Evolutionary conservation across 2,113 vertebrate species (phyloP).

Genomic region (Scortum barcoo): DNA sequence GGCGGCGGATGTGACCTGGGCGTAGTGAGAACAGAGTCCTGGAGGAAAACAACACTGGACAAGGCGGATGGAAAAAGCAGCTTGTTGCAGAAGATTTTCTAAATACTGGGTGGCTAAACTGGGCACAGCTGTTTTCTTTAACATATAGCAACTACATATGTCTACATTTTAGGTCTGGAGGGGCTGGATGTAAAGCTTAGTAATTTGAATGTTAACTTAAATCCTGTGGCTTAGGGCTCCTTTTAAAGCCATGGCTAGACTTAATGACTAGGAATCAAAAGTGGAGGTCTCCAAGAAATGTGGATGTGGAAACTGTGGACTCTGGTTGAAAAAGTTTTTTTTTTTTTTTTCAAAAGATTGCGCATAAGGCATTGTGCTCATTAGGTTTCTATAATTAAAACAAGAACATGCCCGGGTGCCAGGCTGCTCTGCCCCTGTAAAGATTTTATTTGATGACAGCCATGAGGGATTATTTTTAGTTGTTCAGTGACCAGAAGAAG

Average conservation of each 20-base stretch:
- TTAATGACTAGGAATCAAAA: conserved; percentile 65
- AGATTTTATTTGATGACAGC: conserved; percentile 38
- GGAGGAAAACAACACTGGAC: conserved; percentile 7
- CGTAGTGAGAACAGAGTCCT: not conserved
- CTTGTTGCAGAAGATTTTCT: conserved; percentile 27
- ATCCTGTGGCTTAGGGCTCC: conserved; percentile 63
- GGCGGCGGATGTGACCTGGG: conserved; percentile 30
- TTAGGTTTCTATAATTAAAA: conserved; percentile 73
- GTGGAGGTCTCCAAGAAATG: conserved; percentile 46
- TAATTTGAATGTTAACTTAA: conserved; percentile 71
- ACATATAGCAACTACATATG: conserved; percentile 45
- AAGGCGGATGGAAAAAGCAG: not conserved
- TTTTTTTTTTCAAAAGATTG: conserved; percentile 4
- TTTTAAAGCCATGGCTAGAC: conserved; percentile 62
- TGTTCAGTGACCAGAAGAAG: conserved; percentile 13
- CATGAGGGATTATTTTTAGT: conserved; percentile 34
- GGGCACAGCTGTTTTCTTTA: conserved; percentile 56
- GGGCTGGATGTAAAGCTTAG: conserved; percentile 57
- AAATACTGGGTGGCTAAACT: conserved; percentile 61
- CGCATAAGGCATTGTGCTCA: conserved; percentile 43
- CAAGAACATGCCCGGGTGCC: conserved; percentile 7
- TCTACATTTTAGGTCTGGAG: conserved; percentile 41
- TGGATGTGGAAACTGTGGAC: conserved; percentile 65
- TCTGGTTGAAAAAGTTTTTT: conserved; percentile 16
- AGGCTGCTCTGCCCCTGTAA: conserved; percentile 28